Conservation (phyloP, 2,113 vertebrate genomes). For the Dascyllus trimaculatus region DNA sequence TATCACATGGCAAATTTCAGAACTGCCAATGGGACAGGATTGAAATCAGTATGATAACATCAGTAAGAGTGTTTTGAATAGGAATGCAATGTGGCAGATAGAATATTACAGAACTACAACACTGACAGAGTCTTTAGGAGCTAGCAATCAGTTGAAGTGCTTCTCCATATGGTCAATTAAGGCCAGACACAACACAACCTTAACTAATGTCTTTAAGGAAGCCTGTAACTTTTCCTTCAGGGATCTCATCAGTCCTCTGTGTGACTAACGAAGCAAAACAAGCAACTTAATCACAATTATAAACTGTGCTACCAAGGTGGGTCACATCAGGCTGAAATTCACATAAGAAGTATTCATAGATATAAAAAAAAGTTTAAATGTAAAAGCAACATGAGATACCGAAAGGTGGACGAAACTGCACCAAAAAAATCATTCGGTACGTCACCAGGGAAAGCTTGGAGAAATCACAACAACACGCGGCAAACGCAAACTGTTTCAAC, state of each 20-base stretch:
- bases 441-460: slow-evolving; percentile 36
- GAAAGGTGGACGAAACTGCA: slow-evolving; percentile 23
- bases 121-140: background rate
- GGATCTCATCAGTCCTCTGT: slow-evolving; percentile 15
- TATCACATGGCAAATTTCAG: background rate
- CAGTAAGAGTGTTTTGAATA: slow-evolving; percentile 5
- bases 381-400: slow-evolving; percentile 33
- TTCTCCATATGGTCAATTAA: slow-evolving; percentile 13
- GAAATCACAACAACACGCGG: slow-evolving; percentile 24
- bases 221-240: slow-evolving; percentile 42
- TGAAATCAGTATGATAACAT: slow-evolving; percentile 18
- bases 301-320: slow-evolving; percentile 16
- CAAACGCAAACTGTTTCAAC: slow-evolving; percentile 31
- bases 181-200: slow-evolving; percentile 14
- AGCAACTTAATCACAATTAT: slow-evolving; percentile 36
- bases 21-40: background rate
- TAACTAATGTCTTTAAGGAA: slow-evolving; percentile 28
- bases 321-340: slow-evolving; percentile 16
- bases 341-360: background rate
- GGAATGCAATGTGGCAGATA: background rate
- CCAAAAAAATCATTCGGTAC: slow-evolving; percentile 28
- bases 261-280: slow-evolving; percentile 17
- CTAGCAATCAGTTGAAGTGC: background rate
- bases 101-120: background rate
- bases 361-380: slow-evolving; percentile 14